Evolutionary conservation across 2,888 invertebrate genomes (phyloP).

Genomic region (Cylloceria caligata): DNA sequence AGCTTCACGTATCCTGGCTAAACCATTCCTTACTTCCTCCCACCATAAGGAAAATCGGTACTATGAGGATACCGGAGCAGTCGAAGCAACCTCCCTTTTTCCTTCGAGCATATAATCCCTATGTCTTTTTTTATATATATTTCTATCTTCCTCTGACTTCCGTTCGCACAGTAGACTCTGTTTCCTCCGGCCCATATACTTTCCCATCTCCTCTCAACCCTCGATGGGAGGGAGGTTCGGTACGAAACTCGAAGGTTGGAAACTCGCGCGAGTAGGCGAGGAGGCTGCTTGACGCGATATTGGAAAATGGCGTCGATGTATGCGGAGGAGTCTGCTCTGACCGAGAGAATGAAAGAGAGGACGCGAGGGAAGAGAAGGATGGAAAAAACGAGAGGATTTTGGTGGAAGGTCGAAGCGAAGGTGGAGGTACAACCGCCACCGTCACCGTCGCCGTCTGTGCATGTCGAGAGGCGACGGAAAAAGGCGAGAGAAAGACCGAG

Average conservation of each 20-base stretch:
- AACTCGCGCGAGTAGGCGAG: slow-evolving; percentile 68
- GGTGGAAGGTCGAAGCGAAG: slow-evolving; percentile 60
- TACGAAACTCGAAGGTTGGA: slow-evolving; percentile 55
- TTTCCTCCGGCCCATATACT: slow-evolving; percentile 62
- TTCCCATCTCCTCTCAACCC: slow-evolving; percentile 35
- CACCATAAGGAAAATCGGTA: slow-evolving; percentile 46
- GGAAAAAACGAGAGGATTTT: slow-evolving; percentile 51
- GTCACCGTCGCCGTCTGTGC: slow-evolving; percentile 51
- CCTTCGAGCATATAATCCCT: slow-evolving; percentile 52
- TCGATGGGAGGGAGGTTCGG: slow-evolving; percentile 65
- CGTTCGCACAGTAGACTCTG: slow-evolving; percentile 58
- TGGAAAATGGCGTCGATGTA: slow-evolving; percentile 83
- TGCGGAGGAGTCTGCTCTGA: slow-evolving; percentile 73
- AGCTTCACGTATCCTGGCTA: slow-evolving; percentile 73
- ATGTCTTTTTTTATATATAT: slow-evolving; percentile 58
- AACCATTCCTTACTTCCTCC: slow-evolving; percentile 63
- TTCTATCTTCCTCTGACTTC: slow-evolving; percentile 34
- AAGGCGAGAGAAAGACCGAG: slow-evolving; percentile 54
- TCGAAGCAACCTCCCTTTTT: slow-evolving; percentile 65
- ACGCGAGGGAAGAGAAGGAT: slow-evolving; percentile 68
- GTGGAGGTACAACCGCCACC: slow-evolving; percentile 57
- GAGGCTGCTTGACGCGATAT: slow-evolving; percentile 80
- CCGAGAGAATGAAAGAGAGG: slow-evolving; percentile 57
- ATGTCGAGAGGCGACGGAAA: slow-evolving; percentile 36
- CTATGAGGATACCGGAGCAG: slow-evolving; percentile 44